Evolutionary conservation across 2,797 vertebrate genomes (phyloP), one percentile per base, ranked within the genome.

Genomic region (Ptychadena robeensis): DNA sequence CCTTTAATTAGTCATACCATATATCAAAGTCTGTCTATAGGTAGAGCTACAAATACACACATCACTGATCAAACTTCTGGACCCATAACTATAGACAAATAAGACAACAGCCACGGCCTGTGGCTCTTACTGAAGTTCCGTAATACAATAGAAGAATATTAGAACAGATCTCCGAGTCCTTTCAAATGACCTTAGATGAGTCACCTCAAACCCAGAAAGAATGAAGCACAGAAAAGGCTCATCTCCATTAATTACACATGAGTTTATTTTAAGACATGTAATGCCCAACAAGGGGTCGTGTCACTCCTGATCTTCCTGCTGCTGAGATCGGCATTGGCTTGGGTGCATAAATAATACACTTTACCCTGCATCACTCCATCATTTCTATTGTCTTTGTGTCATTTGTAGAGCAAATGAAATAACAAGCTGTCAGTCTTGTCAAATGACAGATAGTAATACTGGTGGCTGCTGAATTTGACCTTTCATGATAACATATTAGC

Each of bases 341-440:
- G 40, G n/a, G 35, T 57, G 64, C 63, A 78, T 78, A 57, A 67
- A 78, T 80, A 80, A 72, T 63, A 72, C n/a, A 71, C 34, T 44
- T 73, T 30, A 10, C 22, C 67, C 14, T 40, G 44, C 66, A 48
- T 31, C 78, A 31, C 28, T 72, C 35, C 57, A 81, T 81, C 57
- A 73, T 73, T 32, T 81, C 68, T 81, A 65, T 81, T 81, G 79
- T 81, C 69, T 64, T 80, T 64, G 59, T 81, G 79, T 65, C 79
- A 81, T 81, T 64, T 73, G 79, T 81, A 48, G 59, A 72, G 37
- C 35, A 65, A 78, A 78, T 68, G 40, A 67, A 78, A 78, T 78
- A 78, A 78, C 75, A 72, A 81, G 59, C 68, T 73, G 69, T 73
- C 79, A 72, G 35, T 34, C 2, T 32, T 44, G 22, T 65, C 30